phyloP scores from a whole-genome alignment of 92 coral and sea anemone species.

The Desmophyllum pertusum region DNA sequence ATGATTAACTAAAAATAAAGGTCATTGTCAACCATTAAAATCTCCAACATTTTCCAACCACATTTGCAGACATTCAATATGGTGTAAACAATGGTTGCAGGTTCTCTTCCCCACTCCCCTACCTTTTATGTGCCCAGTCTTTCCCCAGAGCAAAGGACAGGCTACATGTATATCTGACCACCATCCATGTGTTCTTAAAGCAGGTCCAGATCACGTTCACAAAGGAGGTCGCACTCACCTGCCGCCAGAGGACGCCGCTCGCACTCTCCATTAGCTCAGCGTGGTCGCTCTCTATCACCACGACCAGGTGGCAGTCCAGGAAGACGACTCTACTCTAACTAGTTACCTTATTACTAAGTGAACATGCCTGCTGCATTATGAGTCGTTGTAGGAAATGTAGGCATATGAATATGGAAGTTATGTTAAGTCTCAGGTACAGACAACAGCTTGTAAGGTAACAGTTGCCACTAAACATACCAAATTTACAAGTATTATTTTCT shows the following conservation, averaged over 20 bases:
- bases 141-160: neutral
- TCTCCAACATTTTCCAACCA: too few relatives aligned
- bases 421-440: neutral
- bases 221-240: conserved; percentile 76
- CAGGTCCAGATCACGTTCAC: conserved; percentile 85
- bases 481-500: neutral
- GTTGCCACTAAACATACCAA: neutral
- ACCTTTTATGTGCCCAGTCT: neutral
- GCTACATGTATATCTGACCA: conserved; percentile 2
- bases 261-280: conserved; percentile 62
- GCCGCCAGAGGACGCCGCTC: conserved; percentile 59
- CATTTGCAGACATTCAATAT: too few relatives aligned
- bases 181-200: neutral
- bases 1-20: too few relatives aligned
- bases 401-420: neutral
- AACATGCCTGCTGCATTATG: neutral
- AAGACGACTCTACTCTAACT: conserved; percentile 57
- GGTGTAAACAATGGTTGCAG: too few relatives aligned
- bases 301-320: conserved; percentile 72
- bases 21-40: neutral
- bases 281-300: conserved; percentile 73
- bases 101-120: neutral
- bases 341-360: neutral
- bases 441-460: neutral
- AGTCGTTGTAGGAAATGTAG: neutral